phyloP scores from a whole-genome alignment of 2,797 vertebrate genomes.

The Myripristis jacobus region DNA sequence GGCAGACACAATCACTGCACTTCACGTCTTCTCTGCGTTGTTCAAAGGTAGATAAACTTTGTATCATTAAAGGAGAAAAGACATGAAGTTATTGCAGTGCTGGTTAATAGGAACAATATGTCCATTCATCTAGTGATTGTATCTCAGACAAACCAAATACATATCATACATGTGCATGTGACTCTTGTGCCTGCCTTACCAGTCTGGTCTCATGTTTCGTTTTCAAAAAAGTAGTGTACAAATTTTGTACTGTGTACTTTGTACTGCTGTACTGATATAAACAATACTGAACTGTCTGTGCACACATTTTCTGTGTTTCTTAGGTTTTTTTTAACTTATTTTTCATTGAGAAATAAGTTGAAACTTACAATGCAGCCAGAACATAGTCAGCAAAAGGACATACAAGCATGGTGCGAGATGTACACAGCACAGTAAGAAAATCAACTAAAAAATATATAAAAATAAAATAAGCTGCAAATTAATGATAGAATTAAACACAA shows the following conservation, averaged over 20 bases:
- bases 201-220: constrained; percentile 37
- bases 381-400: no score
- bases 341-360: no score
- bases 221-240: background rate
- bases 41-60: no score
- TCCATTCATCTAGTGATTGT: constrained; percentile 1
- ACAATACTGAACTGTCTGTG: background rate
- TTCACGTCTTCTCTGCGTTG: background rate
- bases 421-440: no score
- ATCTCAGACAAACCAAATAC: constrained; percentile 15
- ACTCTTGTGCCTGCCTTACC: constrained; percentile 31
- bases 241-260: background rate
- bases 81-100: no score
- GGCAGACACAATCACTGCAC: background rate
- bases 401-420: no score
- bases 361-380: no score
- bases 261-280: background rate
- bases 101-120: background rate
- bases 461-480: no score
- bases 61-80: no score
- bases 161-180: constrained; percentile 26
- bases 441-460: no score
- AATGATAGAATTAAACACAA: no score
- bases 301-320: background rate
- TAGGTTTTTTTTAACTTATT: background rate